Conservation (phyloP, 2,888 invertebrate species). For the Microctonus brassicae region DNA sequence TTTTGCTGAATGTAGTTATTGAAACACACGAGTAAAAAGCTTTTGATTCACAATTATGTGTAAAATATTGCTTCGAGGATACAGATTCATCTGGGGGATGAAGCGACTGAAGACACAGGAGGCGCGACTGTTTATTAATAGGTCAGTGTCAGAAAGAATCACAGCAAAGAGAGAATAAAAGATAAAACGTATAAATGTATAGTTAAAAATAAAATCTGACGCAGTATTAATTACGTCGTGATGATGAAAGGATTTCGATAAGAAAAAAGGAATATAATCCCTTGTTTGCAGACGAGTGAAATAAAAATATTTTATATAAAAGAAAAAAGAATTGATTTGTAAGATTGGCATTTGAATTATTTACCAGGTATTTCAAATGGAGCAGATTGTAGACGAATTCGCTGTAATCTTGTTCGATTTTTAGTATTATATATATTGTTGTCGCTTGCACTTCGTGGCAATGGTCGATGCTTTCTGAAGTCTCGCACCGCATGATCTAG, state of each 20-base stretch:
- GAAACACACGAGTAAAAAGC: background rate
- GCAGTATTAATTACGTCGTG: conserved; percentile 20
- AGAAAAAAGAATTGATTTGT: background rate
- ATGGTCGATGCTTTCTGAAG: conserved; percentile 60
- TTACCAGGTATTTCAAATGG: conserved; percentile 64
- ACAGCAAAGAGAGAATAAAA: conserved; percentile 51
- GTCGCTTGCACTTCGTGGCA: conserved; percentile 69
- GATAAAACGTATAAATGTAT: conserved; percentile 30
- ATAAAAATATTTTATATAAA: background rate
- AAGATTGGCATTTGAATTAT: conserved; percentile 28
- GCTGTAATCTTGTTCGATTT: conserved; percentile 58
- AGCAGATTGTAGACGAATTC: conserved; percentile 56
- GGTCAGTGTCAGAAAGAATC: conserved; percentile 49
- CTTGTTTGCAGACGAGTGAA: background rate
- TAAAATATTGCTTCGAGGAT: conserved; percentile 8
- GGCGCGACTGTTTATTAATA: conserved; percentile 57
- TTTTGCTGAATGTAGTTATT: no score
- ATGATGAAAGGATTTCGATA: background rate
- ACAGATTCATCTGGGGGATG: conserved; percentile 6
- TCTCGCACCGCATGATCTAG: conserved; percentile 64
- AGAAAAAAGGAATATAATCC: background rate
- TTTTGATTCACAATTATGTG: background rate
- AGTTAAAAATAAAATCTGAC: conserved; percentile 20
- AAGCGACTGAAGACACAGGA: conserved; percentile 21
- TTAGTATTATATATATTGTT: conserved; percentile 66